phyloP scores from a whole-genome alignment of 1,140 invertebrate genomes.

The Anadara kagoshimensis region DNA sequence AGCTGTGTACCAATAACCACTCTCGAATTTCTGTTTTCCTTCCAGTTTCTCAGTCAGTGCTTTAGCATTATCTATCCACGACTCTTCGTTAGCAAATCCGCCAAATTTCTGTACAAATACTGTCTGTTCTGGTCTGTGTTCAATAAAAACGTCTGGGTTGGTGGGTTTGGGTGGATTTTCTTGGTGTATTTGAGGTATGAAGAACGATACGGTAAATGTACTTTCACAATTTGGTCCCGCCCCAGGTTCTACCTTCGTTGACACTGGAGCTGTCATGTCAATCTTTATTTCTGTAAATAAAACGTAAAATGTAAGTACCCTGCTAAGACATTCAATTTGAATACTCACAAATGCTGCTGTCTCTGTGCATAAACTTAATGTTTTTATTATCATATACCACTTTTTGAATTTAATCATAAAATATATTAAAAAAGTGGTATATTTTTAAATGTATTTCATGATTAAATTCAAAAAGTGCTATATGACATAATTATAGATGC shows the following conservation, averaged over 20 bases:
- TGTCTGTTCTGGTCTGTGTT: slow-evolving; percentile 60
- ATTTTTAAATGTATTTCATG: no score
- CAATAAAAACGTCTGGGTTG: slow-evolving; percentile 64
- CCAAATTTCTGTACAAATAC: slow-evolving; percentile 61
- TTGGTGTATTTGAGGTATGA: slow-evolving; percentile 61
- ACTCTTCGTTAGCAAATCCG: slow-evolving; percentile 58
- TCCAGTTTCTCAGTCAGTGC: slow-evolving; percentile 43
- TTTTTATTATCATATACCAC: no score
- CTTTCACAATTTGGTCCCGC: slow-evolving; percentile 69
- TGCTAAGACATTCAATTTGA: no score
- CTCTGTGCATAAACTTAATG: no score
- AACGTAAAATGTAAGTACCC: no score
- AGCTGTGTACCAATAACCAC: slow-evolving; percentile 56
- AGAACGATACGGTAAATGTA: slow-evolving; percentile 72
- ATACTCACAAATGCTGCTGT: no score
- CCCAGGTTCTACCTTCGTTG: slow-evolving; percentile 65
- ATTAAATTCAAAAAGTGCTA: no score
- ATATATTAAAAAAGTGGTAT: no score
- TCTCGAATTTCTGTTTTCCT: slow-evolving; percentile 35
- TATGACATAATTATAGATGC: no score
- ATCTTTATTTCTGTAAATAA: slow-evolving; percentile 62
- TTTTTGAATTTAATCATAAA: no score
- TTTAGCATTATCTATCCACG: slow-evolving; percentile 50
- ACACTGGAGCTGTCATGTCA: slow-evolving; percentile 72
- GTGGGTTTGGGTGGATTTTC: slow-evolving; percentile 65